phyloP scores from a whole-genome alignment of 2,113 vertebrate genomes.

The Burhinus oedicnemus region DNA sequence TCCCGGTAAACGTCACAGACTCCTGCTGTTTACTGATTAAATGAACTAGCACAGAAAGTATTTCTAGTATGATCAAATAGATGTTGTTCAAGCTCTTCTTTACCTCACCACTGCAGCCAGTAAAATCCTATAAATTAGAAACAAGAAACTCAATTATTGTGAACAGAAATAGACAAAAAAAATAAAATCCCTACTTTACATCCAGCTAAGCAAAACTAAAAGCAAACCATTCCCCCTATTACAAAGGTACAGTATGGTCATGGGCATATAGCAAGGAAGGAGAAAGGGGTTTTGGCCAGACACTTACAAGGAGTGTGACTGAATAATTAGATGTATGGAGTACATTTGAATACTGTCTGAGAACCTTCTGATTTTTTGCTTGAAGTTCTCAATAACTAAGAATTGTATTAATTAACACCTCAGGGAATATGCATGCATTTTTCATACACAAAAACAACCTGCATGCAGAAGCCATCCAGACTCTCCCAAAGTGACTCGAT shows the following conservation, averaged over 20 bases:
- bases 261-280: not conserved
- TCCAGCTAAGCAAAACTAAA: not conserved
- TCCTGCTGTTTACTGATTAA: constrained; percentile 25
- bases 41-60: not conserved
- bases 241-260: not conserved
- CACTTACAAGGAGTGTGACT: not conserved
- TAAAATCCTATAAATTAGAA: not conserved
- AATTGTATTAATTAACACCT: constrained; percentile 6
- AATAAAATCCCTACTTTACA: not conserved
- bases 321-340: not conserved
- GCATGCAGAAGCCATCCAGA: not conserved
- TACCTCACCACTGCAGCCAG: not conserved
- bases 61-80: not conserved
- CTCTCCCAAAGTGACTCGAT: not conserved
- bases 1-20: not conserved
- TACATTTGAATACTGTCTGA: not conserved
- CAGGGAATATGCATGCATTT: constrained; percentile 4
- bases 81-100: not conserved
- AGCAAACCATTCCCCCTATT: not conserved
- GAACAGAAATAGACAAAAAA: not conserved
- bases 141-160: not conserved
- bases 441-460: not conserved
- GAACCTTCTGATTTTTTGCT: not conserved
- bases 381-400: constrained; percentile 6
- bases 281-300: not conserved